Evolutionary conservation across 2,113 vertebrate species (phyloP), one percentile per base, ranked within the genome.

Genomic region (Gymnobelideus leadbeateri): DNA sequence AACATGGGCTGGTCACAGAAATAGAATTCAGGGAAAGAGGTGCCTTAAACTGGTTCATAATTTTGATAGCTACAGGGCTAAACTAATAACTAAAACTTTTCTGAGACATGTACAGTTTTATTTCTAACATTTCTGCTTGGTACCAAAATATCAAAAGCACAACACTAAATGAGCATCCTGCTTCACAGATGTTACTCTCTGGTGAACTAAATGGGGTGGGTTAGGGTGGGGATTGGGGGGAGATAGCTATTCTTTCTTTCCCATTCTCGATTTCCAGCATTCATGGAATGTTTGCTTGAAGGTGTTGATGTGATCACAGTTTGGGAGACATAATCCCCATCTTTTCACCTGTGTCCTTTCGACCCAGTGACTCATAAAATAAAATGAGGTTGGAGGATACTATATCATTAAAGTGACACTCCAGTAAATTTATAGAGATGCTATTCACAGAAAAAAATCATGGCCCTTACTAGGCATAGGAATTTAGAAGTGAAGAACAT

Each of bases 401-500:
- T 19, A 7, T 77, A n/a, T 77, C 37, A 77, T n/a, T 92, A 50
- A 54, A 55, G n/a, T 53, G 49, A 26, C 26, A 26, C 31, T 96
- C 92, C 89, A n/a, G 12, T 21, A 51, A 89, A 93, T 1, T 50
- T 57, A 43, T 14, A 89, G 55, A 91, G 26, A 24, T 25, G 91
- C 92, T 43, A 21, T 51, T 89, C 51, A n/a, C 37, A 25, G 24
- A 9, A 93, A 43, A 21, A 51, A 23, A 37, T 26, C 10, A 31
- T 37, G 24, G 8, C 37, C 9, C 47, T 77, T 89, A 93, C 54
- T 31, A 19, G 50, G 28, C 55, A 28, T 19, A n/a, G 10, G 28
- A 91, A 89, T 89, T 26, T 43, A 93, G 93, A 89, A 52, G 46
- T 91, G 31, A 89, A 53, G 52, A 95, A 91, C 54, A 94, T 93